A percentile compares a stretch with the other conserved stretches of the same genome.
These are phyloP conservation scores for Pentamera pediparva DNA, from an alignment of 53 echinoderm and acorn worm species.

Conservation along the genomic window DNA sequence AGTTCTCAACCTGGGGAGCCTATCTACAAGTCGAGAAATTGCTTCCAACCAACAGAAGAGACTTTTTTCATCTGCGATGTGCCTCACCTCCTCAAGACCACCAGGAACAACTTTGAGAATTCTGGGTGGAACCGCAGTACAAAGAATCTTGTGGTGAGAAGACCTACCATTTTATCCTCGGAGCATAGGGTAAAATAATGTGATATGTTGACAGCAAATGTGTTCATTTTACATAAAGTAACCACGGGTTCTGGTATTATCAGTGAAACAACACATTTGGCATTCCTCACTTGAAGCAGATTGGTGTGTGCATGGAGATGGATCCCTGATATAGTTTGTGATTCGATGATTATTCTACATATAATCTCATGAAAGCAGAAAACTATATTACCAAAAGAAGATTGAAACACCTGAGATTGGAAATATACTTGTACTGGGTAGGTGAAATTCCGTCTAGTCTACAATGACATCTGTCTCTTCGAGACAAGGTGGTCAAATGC, in stretches of 20 bases:
- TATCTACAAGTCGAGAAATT: slow-evolving; percentile 16
- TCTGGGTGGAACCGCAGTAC: slow-evolving; percentile 12
- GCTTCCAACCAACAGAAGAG: slow-evolving; percentile 18
- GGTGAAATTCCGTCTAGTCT: too few species aligned
- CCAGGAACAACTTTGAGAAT: slow-evolving; percentile 50
- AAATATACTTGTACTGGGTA: too few species aligned
- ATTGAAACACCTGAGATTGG: too few species aligned
- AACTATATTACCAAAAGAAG: too few species aligned
- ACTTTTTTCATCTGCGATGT: slow-evolving; percentile 54
- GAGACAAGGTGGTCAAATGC: too few species aligned
- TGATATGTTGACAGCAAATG: not conserved
- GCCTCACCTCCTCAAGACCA: slow-evolving; percentile 61
- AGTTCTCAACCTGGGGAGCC: not conserved
- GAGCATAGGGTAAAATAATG: not conserved
- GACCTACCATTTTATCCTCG: not conserved
- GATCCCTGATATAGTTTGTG: too few species aligned
- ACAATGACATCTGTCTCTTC: too few species aligned
- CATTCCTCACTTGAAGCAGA: too few species aligned
- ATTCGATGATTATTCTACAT: too few species aligned
- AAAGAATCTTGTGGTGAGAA: slow-evolving; percentile 22
- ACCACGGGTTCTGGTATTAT: not conserved
- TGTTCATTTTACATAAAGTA: not conserved
- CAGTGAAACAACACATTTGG: too few species aligned
- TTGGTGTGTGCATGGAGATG: too few species aligned
- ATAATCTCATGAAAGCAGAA: too few species aligned